Evolutionary conservation across 2,888 invertebrate genomes (phyloP).

Genomic region (Nebria brevicollis): DNA sequence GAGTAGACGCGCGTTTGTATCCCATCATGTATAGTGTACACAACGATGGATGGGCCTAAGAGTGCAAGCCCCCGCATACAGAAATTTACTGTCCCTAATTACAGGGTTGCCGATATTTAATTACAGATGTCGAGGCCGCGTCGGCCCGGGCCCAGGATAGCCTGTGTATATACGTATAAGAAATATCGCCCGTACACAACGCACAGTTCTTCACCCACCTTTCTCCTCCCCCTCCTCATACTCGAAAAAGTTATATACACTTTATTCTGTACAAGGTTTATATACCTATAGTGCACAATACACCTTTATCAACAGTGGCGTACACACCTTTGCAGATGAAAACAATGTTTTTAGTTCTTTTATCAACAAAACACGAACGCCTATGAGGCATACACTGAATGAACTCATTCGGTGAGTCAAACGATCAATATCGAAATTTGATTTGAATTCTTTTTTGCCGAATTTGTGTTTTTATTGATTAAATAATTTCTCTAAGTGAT

Average conservation of each 20-base stretch:
- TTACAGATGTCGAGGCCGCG: slow-evolving; percentile 72
- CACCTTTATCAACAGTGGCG: background rate
- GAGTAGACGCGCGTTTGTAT: slow-evolving; percentile 1
- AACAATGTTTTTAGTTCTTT: too few species aligned
- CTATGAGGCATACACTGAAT: too few species aligned
- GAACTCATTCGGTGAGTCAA: too few species aligned
- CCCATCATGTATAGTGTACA: slow-evolving; percentile 12
- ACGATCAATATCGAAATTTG: too few species aligned
- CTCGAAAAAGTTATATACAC: background rate
- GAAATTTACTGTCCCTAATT: slow-evolving; percentile 88
- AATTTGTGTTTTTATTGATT: too few species aligned
- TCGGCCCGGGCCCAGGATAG: slow-evolving; percentile 50
- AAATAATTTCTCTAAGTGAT: too few species aligned
- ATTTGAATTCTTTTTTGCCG: too few species aligned
- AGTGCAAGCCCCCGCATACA: slow-evolving; percentile 68
- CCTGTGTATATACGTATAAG: slow-evolving; percentile 25
- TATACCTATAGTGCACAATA: background rate
- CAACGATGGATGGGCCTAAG: slow-evolving; percentile 33
- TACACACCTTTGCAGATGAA: background rate
- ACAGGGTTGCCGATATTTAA: slow-evolving; percentile 84
- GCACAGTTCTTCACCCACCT: background rate
- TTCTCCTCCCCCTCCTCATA: background rate
- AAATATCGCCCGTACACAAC: slow-evolving; percentile 50
- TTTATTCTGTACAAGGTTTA: background rate
- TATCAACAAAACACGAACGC: too few species aligned